Percentiles rank a stretch among this genome's conserved stretches.
Evolutionary conservation across 2,888 invertebrate species (phyloP).

Genomic region (Seira musarum): DNA sequence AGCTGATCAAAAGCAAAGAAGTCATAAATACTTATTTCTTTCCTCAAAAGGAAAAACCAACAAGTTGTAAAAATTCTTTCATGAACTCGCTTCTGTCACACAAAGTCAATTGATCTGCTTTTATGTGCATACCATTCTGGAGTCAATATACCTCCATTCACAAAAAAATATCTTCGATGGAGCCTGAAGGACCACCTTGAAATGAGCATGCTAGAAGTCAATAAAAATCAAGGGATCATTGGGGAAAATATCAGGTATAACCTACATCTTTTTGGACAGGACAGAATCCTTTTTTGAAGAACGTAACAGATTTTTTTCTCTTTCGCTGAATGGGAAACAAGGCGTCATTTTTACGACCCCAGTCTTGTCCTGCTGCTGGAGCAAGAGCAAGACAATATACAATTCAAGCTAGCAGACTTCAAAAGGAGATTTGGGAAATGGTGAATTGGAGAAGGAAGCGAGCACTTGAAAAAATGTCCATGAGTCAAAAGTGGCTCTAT

Average conservation of each 20-base stretch:
- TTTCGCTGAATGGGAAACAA: no score
- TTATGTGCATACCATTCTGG: slow-evolving; percentile 15
- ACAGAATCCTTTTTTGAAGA: no score
- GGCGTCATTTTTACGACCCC: no score
- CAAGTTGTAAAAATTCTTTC: slow-evolving; percentile 59
- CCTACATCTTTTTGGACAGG: no score
- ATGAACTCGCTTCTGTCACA: slow-evolving; percentile 47
- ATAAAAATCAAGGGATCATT: slow-evolving; percentile 40
- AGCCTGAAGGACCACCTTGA: slow-evolving; percentile 52
- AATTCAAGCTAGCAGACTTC: no score
- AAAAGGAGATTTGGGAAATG: background rate
- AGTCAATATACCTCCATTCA: background rate
- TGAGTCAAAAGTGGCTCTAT: background rate
- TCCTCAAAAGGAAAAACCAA: slow-evolving; percentile 43
- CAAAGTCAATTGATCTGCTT: slow-evolving; percentile 47
- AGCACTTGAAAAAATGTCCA: background rate
- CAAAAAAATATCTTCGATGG: background rate
- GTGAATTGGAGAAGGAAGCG: slow-evolving; percentile 11
- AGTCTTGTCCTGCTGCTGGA: no score
- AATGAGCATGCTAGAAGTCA: slow-evolving; percentile 49
- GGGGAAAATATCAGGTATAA: no score
- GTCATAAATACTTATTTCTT: slow-evolving; percentile 29
- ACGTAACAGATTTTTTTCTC: no score
- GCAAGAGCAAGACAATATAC: no score
- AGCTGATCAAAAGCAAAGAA: slow-evolving; percentile 29